Conservation (phyloP, 2,888 invertebrate species). For the Euplexia lucipara region DNA sequence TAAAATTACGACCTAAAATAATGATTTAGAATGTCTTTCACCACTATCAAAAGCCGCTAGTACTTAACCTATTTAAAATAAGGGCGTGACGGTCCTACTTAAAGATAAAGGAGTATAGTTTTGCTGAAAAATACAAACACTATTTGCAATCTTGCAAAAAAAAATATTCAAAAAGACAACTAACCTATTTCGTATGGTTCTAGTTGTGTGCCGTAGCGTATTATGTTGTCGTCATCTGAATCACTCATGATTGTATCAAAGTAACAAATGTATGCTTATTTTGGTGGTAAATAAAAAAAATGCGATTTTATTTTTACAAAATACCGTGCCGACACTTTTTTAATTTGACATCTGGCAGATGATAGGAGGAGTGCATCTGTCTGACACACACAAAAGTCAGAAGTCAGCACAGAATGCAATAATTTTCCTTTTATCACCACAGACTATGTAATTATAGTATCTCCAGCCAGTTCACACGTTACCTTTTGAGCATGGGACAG, state of each 20-base stretch:
- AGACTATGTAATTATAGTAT: too few species aligned
- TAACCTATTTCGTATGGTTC: slow-evolving; percentile 96
- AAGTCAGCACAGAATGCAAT: too few species aligned
- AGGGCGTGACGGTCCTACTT: background rate
- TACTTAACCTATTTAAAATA: slow-evolving; percentile 2
- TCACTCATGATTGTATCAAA: slow-evolving; percentile 71
- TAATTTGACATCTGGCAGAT: slow-evolving; percentile 2
- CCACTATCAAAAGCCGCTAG: background rate
- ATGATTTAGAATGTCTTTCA: too few species aligned
- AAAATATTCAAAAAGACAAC: slow-evolving; percentile 8
- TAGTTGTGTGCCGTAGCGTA: slow-evolving; percentile 95
- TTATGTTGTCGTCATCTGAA: slow-evolving; percentile 92
- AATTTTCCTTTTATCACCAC: too few species aligned
- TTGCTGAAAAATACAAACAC: background rate
- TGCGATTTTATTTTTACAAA: background rate
- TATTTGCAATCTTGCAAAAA: background rate
- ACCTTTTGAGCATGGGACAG: too few species aligned
- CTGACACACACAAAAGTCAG: too few species aligned
- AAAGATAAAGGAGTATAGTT: background rate
- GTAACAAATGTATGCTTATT: slow-evolving; percentile 3
- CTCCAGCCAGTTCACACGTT: too few species aligned
- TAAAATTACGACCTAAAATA: too few species aligned
- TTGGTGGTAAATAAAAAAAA: slow-evolving; percentile 21
- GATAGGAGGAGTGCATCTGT: too few species aligned
- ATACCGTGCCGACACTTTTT: background rate